phyloP scores from a whole-genome alignment of 2,888 invertebrate genomes.

The Volucella inanis region DNA sequence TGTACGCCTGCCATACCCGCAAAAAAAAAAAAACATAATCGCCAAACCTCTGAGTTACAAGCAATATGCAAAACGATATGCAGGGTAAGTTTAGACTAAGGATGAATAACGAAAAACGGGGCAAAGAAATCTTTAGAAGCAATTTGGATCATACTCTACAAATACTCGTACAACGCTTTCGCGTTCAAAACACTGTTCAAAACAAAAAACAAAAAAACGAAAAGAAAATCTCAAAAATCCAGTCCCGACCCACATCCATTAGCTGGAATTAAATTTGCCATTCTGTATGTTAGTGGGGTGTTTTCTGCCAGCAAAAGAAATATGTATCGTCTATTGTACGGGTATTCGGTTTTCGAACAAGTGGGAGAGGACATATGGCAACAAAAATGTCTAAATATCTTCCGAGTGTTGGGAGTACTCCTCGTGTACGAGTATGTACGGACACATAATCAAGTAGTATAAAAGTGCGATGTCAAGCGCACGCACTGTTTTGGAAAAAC shows the following conservation, averaged over 20 bases:
- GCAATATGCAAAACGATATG: constrained; percentile 17
- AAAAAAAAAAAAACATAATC: constrained; percentile 24
- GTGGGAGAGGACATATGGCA: constrained; percentile 36
- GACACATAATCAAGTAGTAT: constrained; percentile 37
- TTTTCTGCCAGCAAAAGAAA: constrained; percentile 28
- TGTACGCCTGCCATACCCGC: neutral
- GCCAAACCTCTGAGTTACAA: constrained; percentile 35
- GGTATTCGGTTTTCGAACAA: neutral
- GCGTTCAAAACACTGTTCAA: neutral
- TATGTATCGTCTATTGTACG: constrained; percentile 13
- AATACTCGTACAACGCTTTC: constrained; percentile 34
- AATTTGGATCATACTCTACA: constrained; percentile 39
- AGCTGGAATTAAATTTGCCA: constrained; percentile 70
- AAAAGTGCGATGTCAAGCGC: constrained; percentile 34
- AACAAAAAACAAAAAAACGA: constrained; percentile 10
- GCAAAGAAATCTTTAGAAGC: constrained; percentile 33
- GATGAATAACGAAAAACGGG: neutral
- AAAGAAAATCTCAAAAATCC: constrained; percentile 7
- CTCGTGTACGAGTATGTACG: constrained; percentile 1
- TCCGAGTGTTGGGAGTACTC: constrained; percentile 17
- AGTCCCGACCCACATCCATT: constrained; percentile 53
- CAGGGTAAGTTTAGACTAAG: neutral
- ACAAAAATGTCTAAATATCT: constrained; percentile 32
- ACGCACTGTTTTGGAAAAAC: constrained; percentile 20
- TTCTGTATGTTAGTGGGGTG: constrained; percentile 49